Evolutionary conservation across 2,888 invertebrate genomes (phyloP), one percentile per base, ranked within the genome.

Genomic region (Mesorhabditis sp.): DNA sequence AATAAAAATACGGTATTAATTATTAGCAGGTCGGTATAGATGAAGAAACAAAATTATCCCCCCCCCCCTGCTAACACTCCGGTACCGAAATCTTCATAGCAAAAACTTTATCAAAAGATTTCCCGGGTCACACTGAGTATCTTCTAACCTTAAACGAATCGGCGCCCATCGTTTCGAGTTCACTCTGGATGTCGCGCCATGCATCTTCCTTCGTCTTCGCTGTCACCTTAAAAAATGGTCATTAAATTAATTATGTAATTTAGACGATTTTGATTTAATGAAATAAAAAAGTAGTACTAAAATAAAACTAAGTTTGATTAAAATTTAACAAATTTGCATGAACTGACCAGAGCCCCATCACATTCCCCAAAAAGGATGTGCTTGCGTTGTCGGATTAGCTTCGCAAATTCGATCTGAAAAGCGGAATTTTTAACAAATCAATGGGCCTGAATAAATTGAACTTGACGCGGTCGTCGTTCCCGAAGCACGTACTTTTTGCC

Each of bases 121-220:
- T 50, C 28, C 28, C 28, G 28, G 28, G 28, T 28, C 28, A 28
- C 28, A 28, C 28, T 50, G 58, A 13, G n/a, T 13, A 50, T 50
- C n/a, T 50, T 13, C 10, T 13, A 50, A 50, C 58, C 58, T 50
- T 50, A n/a, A 50, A 50, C 58, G 58, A 50, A n/a, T 50, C 58
- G 58, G 58, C 58, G 58, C 58, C 58, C 58, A 50, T 50, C 58
- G 7, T n/a, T n/a, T 50, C 58, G 10, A 50, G n/a, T 50, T 50
- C 58, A n/a, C n/a, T 10, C 58, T 50, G 58, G 58, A 50, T 50
- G 10, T 50, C 58, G 7, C 58, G 58, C 58, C 58, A 50, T 13
- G 58, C 58, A n/a, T 50, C 58, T n/a, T 50, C 58, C n/a, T 50
- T 50, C 58, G 58, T n/a, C n/a, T 50, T 50, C n/a, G 58, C 58